Conservation (phyloP, 2,113 vertebrate genomes). For the Platichthys stellatus region DNA sequence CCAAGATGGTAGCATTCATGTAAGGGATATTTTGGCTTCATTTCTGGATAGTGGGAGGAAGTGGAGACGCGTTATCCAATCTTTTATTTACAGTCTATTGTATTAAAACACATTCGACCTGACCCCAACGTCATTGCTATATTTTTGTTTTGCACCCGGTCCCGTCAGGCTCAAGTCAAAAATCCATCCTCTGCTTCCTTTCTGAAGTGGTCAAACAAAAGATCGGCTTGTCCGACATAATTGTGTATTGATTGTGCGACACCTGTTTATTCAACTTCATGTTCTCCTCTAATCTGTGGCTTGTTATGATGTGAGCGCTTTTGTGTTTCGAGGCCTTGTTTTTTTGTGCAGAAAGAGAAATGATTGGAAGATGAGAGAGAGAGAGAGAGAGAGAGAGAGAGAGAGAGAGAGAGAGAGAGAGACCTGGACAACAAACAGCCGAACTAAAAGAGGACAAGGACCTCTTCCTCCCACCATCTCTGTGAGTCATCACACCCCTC, state of each 20-base stretch:
- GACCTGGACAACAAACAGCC: slow-evolving; percentile 26
- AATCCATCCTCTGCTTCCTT: not conserved
- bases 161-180: not conserved
- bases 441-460: slow-evolving; percentile 52
- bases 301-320: not conserved
- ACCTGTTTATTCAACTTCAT: slow-evolving; percentile 8
- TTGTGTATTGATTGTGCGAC: slow-evolving; percentile 29
- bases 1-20: not conserved
- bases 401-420: not conserved
- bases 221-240: slow-evolving; percentile 17
- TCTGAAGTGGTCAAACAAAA: not conserved
- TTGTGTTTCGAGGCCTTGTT: not conserved
- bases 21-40: not conserved
- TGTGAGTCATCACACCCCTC: slow-evolving; percentile 66
- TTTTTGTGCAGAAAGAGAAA: not conserved
- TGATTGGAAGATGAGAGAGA: not conserved
- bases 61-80: too few relatives aligned
- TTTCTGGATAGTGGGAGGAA: not conserved
- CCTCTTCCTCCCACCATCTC: slow-evolving; percentile 57
- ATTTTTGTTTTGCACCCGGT: not conserved
- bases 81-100: not conserved
- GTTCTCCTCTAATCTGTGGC: not conserved
- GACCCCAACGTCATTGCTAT: not conserved
- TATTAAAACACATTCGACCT: not conserved
- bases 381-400: not conserved